phyloP scores from a whole-genome alignment of 2,888 invertebrate species.

The Andrena bucephala region DNA sequence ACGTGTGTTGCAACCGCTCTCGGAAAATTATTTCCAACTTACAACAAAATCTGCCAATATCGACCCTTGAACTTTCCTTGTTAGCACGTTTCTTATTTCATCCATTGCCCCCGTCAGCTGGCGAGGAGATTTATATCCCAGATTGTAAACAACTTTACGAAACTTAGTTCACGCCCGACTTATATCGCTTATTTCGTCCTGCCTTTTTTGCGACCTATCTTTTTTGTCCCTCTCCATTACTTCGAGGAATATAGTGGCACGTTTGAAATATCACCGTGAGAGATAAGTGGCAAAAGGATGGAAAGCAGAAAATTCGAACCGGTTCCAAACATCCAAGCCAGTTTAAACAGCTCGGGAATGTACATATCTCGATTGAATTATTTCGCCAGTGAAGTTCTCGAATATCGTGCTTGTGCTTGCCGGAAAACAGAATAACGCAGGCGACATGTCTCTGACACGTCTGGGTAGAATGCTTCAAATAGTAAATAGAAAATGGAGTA shows the following conservation, averaged over 20 bases:
- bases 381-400: slow-evolving; percentile 46
- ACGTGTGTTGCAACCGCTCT: neutral
- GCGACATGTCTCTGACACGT: slow-evolving; percentile 23
- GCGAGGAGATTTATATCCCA: slow-evolving; percentile 51
- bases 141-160: slow-evolving; percentile 44
- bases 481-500: no score
- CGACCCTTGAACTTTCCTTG: slow-evolving; percentile 54
- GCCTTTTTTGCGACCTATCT: neutral
- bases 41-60: slow-evolving; percentile 53
- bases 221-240: slow-evolving; percentile 10
- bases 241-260: slow-evolving; percentile 48
- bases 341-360: slow-evolving; percentile 21
- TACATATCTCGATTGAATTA: slow-evolving; percentile 68
- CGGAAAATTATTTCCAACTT: slow-evolving; percentile 50
- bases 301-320: slow-evolving; percentile 20
- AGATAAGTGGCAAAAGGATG: slow-evolving; percentile 64
- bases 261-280: slow-evolving; percentile 43
- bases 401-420: slow-evolving; percentile 52
- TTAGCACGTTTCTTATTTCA: slow-evolving; percentile 63
- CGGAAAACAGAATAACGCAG: slow-evolving; percentile 65
- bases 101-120: slow-evolving; percentile 52
- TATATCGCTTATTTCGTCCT: slow-evolving; percentile 39
- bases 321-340: slow-evolving; percentile 34
- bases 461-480: no score
- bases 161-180: slow-evolving; percentile 40